Conservation (phyloP, 2,797 vertebrate species). For the Spinus olivaceus region DNA sequence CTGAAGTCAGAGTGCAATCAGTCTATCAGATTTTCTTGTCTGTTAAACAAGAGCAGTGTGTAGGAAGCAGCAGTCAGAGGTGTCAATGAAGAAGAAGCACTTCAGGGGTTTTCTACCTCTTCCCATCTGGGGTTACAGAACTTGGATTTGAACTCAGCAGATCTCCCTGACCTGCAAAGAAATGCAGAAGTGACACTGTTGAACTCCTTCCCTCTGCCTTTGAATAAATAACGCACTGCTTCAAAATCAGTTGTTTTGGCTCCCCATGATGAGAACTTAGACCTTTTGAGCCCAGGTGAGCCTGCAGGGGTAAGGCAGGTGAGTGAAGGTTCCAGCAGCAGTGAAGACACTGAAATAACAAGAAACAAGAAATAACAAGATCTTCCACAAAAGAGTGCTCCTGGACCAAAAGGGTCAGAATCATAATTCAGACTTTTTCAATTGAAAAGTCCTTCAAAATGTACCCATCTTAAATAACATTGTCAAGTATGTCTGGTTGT, state of each 20-base stretch:
- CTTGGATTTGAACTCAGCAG: neutral
- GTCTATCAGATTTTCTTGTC: neutral
- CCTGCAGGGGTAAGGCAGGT: neutral
- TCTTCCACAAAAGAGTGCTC: neutral
- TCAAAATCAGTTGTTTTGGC: neutral
- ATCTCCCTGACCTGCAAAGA: neutral
- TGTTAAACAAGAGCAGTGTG: neutral
- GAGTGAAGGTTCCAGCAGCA: neutral
- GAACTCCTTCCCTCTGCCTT: neutral
- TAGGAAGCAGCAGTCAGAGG: neutral
- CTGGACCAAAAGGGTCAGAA: neutral
- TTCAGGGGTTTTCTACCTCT: neutral
- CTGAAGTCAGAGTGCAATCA: neutral
- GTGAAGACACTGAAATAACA: neutral
- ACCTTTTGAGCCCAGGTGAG: neutral
- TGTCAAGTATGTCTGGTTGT: neutral
- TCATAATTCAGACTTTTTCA: neutral
- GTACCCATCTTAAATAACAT: neutral
- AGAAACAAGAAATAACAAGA: neutral
- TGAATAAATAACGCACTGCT: neutral
- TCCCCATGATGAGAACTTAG: neutral
- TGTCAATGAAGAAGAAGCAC: neutral
- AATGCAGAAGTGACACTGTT: neutral
- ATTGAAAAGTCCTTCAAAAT: neutral
- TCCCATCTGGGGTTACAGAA: neutral